Base-by-base conservation (phyloP, 2,113 vertebrate genomes). In the Scomber colias region DNA sequence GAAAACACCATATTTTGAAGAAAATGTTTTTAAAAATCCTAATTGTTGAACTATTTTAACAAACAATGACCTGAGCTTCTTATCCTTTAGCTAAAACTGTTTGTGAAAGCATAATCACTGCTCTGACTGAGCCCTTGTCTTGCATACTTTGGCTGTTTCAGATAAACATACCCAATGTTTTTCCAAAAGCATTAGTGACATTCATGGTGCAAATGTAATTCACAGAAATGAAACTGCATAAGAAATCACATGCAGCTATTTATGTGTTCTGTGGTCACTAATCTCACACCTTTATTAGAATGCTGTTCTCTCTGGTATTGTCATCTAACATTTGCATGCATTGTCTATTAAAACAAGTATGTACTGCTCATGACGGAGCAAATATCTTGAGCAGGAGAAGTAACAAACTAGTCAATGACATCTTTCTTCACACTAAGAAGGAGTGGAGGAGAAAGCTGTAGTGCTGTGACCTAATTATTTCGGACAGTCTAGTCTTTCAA, bases 401-500 rank as follows among this genome's bases (percentile, higher is more conserved):
- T 21, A n/a, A 40, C 48, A 53, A 40, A 48, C 13, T 2, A 71
- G 16, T 66, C 45, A 67, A 19, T 50, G 69, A 64, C 9, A n/a
- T 66, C 62, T 69, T 70, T 55, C 59, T 84, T 65, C 64, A 65
- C 65, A 60, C 15, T 17, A 46, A 16, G 67, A 65, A 17, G 61
- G 2, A 19, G n/a, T 24, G 57, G n/a, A 74, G 56, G 60, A 71
- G 49, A 49, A 12, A 57, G 46, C 63, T 45, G 24, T 48, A 2
- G 5, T 13, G n/a, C 48, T n/a, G 55, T 87, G 87, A 86, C 89
- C 83, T 77, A 56, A 84, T 89, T 89, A 77, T 68, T 16, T 68
- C 19, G 12, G 30, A 46, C 53, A 44, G 53, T 69, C 59, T 60
- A 57, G 60, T 65, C 48, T 84, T 64, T 64, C 30, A 45, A 75